These are phyloP conservation scores for Meloidogyne hapla DNA, from an alignment of 1,140 invertebrate genomes.

Conservation along the genomic window DNA sequence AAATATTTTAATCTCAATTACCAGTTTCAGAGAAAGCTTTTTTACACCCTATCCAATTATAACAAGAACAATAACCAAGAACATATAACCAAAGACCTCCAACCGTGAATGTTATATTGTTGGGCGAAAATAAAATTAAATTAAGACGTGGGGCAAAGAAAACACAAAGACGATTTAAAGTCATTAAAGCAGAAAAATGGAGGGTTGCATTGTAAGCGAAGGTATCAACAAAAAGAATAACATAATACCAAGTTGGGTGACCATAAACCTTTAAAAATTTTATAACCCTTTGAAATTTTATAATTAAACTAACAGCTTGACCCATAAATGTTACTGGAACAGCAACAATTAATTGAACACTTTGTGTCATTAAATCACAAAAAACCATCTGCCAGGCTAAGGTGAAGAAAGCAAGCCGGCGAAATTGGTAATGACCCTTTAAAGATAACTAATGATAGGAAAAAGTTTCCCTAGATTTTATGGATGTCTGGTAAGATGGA, in stretches of 20 bases:
- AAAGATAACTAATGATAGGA: background rate
- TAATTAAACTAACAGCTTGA: constrained; percentile 1
- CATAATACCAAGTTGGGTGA: constrained; percentile 27
- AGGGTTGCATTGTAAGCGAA: constrained; percentile 21
- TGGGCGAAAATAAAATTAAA: background rate
- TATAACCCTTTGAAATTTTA: background rate
- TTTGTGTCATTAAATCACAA: constrained; percentile 21
- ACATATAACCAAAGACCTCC: constrained; percentile 7
- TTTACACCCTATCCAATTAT: constrained; percentile 22
- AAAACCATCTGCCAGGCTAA: constrained; percentile 24
- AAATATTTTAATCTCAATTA: no score
- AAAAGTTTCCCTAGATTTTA: no score
- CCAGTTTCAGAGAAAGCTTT: constrained; percentile 24
- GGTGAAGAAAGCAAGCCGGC: constrained; percentile 22
- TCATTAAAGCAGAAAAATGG: constrained; percentile 18
- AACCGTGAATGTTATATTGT: background rate
- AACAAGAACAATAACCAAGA: constrained; percentile 19
- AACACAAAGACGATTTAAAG: constrained; percentile 22
- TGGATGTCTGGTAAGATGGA: no score
- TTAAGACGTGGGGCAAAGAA: constrained; percentile 21
- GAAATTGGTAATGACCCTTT: constrained; percentile 23
- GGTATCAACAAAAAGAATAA: constrained; percentile 17
- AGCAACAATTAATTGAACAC: constrained; percentile 11
- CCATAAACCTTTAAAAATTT: constrained; percentile 16
- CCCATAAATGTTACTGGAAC: constrained; percentile 21